Percentiles rank a stretch among this genome's conserved stretches.
These are phyloP conservation scores for Ianthella basta DNA, from an alignment of 37 sponge, comb jelly and placozoan genomes.

Conservation along the genomic window DNA sequence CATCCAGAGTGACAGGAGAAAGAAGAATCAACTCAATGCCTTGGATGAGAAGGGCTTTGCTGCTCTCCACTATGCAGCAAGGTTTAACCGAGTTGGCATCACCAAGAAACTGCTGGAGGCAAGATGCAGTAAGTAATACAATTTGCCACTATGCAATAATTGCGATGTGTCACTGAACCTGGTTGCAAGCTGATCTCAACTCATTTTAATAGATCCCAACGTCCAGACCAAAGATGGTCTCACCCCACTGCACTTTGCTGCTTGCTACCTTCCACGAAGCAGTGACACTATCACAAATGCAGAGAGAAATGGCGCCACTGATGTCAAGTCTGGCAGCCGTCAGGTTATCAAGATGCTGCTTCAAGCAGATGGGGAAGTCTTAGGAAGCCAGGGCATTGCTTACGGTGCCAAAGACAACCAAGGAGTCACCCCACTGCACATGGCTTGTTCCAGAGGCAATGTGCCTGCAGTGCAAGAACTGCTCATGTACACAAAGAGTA, in stretches of 20 bases:
- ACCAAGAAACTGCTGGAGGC: conserved; percentile 46
- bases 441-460: conserved; percentile 79
- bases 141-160: too few species aligned
- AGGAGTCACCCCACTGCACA: conserved; percentile 82
- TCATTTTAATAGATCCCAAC: conserved; percentile 21
- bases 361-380: not conserved
- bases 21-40: conserved; percentile 22
- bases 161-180: too few species aligned
- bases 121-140: too few species aligned
- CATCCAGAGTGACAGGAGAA: not conserved
- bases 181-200: too few species aligned
- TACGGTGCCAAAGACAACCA: conserved; percentile 50
- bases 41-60: conserved; percentile 51
- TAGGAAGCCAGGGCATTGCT: conserved; percentile 24
- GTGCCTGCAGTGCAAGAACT: conserved; percentile 62
- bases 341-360: conserved; percentile 46
- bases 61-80: conserved; percentile 85
- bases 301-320: conserved; percentile 12
- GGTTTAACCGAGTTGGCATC: conserved; percentile 78
- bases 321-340: conserved; percentile 36
- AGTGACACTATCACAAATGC: not conserved
- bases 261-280: conserved; percentile 55
- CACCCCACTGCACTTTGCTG: conserved; percentile 89
- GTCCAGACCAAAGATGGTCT: conserved; percentile 40
- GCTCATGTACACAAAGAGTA: not conserved